phyloP scores from a whole-genome alignment of 35 echinoderm and acorn worm species.

The Diadema setosum region DNA sequence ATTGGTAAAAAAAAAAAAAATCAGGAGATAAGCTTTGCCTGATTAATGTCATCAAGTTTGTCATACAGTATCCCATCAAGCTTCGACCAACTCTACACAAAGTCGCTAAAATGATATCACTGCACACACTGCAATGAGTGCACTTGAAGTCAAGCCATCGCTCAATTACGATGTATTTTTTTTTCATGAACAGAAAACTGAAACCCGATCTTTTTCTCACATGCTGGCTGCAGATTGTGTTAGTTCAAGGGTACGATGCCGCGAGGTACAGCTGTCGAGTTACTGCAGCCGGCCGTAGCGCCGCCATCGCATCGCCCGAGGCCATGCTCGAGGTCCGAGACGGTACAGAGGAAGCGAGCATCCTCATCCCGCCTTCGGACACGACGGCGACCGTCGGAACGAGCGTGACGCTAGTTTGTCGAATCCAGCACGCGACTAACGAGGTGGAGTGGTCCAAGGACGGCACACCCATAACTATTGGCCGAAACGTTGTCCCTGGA shows the following conservation, averaged over 20 bases:
- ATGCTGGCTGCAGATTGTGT: slow-evolving; percentile 60
- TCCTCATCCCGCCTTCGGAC: slow-evolving; percentile 46
- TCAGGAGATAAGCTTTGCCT: too few species aligned
- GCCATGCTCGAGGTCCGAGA: slow-evolving; percentile 38
- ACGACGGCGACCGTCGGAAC: slow-evolving; percentile 34
- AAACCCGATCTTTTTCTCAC: too few species aligned
- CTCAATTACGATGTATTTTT: too few species aligned
- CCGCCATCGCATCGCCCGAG: neutral
- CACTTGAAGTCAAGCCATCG: too few species aligned
- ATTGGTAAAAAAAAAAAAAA: too few species aligned
- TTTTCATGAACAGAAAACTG: too few species aligned
- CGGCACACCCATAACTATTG: neutral
- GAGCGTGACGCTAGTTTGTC: slow-evolving; percentile 43
- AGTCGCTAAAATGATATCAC: too few species aligned
- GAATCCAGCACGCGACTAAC: slow-evolving; percentile 44
- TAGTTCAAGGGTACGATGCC: slow-evolving; percentile 45
- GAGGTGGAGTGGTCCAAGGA: slow-evolving; percentile 50
- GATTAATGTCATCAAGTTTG: too few species aligned
- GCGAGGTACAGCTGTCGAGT: slow-evolving; percentile 51
- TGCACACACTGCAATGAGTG: too few species aligned
- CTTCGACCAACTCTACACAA: too few species aligned
- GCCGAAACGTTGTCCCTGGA: too few species aligned
- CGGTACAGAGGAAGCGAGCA: slow-evolving; percentile 32
- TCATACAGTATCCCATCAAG: too few species aligned
- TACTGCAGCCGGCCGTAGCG: slow-evolving; percentile 40